These are phyloP conservation scores for Plestiodon gilberti DNA, from an alignment of 2,113 vertebrate species.

Conservation along the genomic window DNA sequence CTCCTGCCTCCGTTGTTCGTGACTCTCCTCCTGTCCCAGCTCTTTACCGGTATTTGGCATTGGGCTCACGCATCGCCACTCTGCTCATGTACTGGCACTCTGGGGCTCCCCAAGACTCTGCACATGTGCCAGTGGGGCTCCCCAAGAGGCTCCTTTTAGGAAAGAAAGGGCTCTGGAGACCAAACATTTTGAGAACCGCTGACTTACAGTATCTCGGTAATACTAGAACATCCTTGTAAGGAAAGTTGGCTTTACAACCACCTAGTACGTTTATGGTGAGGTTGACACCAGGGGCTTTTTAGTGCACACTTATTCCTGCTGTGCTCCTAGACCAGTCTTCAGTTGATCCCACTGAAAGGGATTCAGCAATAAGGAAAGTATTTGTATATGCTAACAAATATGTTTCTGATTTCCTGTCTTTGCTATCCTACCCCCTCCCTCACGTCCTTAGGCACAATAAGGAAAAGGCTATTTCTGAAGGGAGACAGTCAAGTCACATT, in stretches of 20 bases:
- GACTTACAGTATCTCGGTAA: no score
- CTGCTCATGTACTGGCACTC: no score
- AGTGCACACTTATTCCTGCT: no score
- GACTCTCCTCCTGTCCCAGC: no score
- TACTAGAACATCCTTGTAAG: background rate
- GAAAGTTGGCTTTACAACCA: background rate
- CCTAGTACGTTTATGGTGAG: background rate
- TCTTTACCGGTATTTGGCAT: no score
- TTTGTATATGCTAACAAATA: background rate
- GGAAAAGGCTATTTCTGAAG: background rate
- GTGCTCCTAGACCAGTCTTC: background rate
- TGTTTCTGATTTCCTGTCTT: background rate
- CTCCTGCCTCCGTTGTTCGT: no score
- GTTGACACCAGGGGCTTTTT: background rate
- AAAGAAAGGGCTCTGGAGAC: no score
- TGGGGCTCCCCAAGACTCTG: no score
- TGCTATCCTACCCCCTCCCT: background rate
- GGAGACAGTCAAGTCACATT: background rate
- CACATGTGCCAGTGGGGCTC: no score
- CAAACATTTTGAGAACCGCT: no score
- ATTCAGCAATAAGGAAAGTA: background rate
- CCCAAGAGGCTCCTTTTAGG: no score
- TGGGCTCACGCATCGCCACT: no score
- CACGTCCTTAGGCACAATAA: background rate
- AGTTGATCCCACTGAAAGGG: background rate